Conservation (phyloP, 2,888 invertebrate genomes). For the Itoplectis maculator region DNA sequence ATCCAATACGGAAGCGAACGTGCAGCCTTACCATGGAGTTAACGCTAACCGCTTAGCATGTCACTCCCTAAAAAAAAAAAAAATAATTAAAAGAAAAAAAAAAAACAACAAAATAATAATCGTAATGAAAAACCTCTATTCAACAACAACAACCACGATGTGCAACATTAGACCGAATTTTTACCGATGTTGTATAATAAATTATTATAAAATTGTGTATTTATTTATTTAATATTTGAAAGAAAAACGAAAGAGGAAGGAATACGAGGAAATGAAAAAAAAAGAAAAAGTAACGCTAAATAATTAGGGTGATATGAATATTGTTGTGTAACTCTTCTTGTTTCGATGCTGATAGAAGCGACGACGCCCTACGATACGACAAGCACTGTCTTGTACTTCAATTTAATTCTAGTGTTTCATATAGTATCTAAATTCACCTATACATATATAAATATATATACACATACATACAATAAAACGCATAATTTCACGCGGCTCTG, state of each 20-base stretch:
- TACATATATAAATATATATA: constrained; percentile 75
- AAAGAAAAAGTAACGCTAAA: constrained; percentile 73
- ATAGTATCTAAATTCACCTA: constrained; percentile 78
- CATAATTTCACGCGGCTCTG: constrained; percentile 77
- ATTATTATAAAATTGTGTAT: constrained; percentile 84
- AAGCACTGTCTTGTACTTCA: constrained; percentile 74
- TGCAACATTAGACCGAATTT: constrained; percentile 77
- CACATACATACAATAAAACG: constrained; percentile 77
- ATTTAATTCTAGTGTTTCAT: constrained; percentile 78
- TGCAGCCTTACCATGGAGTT: constrained; percentile 82
- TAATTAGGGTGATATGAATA: constrained; percentile 74
- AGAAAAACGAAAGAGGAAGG: constrained; percentile 61
- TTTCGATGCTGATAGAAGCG: constrained; percentile 64
- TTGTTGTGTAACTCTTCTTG: constrained; percentile 71
- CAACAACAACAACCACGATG: constrained; percentile 68
- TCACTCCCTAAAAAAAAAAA: constrained; percentile 77
- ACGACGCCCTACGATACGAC: constrained; percentile 67
- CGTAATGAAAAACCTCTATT: constrained; percentile 68
- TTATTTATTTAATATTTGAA: constrained; percentile 81
- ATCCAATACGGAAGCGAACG: constrained; percentile 78
- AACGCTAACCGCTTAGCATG: constrained; percentile 80
- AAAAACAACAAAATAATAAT: constrained; percentile 43
- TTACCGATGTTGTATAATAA: constrained; percentile 84
- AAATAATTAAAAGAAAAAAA: constrained; percentile 44
- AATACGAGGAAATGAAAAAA: constrained; percentile 74